Base-by-base conservation (phyloP, 2,888 invertebrate genomes). In the Harpagoxenus sublaevis region DNA sequence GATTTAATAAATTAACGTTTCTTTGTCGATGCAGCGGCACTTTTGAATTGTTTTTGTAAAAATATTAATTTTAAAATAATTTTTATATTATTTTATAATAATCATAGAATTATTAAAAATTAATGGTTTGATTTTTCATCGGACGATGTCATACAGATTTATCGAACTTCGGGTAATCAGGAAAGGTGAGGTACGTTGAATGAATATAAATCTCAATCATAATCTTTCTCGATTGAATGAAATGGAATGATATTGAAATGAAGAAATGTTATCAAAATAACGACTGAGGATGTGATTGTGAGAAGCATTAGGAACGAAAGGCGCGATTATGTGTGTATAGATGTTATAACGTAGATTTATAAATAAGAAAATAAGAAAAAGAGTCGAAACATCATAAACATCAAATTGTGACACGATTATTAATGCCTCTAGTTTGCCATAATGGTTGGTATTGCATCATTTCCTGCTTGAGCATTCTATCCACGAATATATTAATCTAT, bases 371-470 rank as follows among this genome's bases (percentile, higher is more conserved):
- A 81, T 28, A 51, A 60, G 3, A 18, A 23, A 81, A 39, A 60
- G 2, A 48, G 18, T 31, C 35, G 15, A 70, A 39, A 39, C 71
- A 73, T 71, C 18, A 28, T 60, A 73, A 81, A 65, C 60, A 51
- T 60, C 39, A 62, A 71, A 79, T 60, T 39, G 15, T 66, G 48
- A 62, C 45, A 57, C 23, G 48, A 48, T 4, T 79, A 71, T 60
- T 70, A 48, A 48, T 62, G 35, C 35, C 45, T 57, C 57, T 23
- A 68, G 42, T 57, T 70, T 48, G 28, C 48, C 18, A 23, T 81
- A 71, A 71, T 45, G 18, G 12, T n/a, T 28, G 31, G 65, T n/a
- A 53, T 77, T 62, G 9, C 79, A 39, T 71, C 71, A 71, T 60
- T 62, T 71, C 45, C 57, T 71, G 48, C 39, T 62, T 31, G 15